These are phyloP conservation scores for Cepaea hortensis DNA, from an alignment of 2,888 invertebrate genomes.

Conservation along the genomic window DNA sequence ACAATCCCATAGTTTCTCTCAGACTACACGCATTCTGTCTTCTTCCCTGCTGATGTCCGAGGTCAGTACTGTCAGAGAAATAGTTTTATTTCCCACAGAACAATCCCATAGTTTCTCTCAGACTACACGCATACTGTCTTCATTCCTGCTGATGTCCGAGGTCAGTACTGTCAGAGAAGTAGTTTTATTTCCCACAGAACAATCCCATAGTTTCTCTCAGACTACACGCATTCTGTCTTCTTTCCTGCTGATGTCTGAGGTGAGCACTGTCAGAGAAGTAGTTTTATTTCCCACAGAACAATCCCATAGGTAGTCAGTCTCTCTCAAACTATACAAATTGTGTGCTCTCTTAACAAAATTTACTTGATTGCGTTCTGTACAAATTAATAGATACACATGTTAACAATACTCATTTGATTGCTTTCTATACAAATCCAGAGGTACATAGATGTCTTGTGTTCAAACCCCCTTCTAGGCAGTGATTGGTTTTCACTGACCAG, in stretches of 20 bases:
- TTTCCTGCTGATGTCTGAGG: slow-evolving; percentile 80
- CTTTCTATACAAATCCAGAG: too few species aligned
- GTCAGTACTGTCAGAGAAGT: slow-evolving; percentile 55
- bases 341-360: slow-evolving; percentile 80
- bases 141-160: slow-evolving; percentile 80
- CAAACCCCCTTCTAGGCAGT: too few species aligned
- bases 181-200: not conserved
- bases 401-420: too few species aligned
- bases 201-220: not conserved
- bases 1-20: too few species aligned
- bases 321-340: not conserved
- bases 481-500: too few species aligned
- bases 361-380: too few species aligned
- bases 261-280: slow-evolving; percentile 46
- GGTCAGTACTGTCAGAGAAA: slow-evolving; percentile 59
- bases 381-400: too few species aligned
- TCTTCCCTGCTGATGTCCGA: slow-evolving; percentile 79
- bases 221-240: slow-evolving; percentile 78
- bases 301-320: not conserved
- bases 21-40: slow-evolving; percentile 76
- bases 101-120: too few species aligned
- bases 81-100: not conserved
- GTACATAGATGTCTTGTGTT: too few species aligned
- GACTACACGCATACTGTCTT: slow-evolving; percentile 78
- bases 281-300: not conserved